Evolutionary conservation across 2,113 vertebrate genomes (phyloP).

Genomic region (Hystrix brachyura): DNA sequence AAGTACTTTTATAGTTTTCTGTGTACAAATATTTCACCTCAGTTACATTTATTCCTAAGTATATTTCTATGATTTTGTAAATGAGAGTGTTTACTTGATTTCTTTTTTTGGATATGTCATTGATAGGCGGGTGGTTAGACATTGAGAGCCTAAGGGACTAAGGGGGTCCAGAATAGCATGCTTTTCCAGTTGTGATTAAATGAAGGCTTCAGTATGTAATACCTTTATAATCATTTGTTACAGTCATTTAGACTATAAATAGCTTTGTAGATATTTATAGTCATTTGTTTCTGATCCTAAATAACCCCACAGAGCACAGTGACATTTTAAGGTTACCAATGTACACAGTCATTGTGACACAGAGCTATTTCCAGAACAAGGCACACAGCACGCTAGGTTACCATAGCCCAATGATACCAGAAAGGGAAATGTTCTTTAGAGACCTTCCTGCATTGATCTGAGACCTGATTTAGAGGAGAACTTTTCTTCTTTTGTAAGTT

Average conservation of each 20-base stretch:
- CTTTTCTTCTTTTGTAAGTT: background rate
- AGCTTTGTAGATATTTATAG: no score
- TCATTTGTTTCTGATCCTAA: background rate
- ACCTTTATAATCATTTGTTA: background rate
- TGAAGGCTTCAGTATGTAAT: background rate
- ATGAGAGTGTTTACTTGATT: background rate
- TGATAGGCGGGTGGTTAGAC: background rate
- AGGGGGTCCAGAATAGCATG: background rate
- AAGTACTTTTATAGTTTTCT: background rate
- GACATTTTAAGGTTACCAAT: background rate
- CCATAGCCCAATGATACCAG: background rate
- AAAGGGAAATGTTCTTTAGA: background rate
- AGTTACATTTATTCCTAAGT: background rate
- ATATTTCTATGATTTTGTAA: background rate
- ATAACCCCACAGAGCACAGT: background rate
- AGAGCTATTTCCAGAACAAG: background rate
- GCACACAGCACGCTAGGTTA: background rate
- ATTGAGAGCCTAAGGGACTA: background rate
- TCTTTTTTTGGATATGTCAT: background rate
- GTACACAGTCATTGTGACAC: background rate
- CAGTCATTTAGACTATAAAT: no score
- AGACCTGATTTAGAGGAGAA: background rate
- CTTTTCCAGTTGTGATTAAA: background rate
- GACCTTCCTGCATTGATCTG: background rate
- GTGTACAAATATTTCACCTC: background rate